Evolutionary conservation across 53 echinoderm and acorn worm species (phyloP).

Genomic region (Apostichopus leukothele): DNA sequence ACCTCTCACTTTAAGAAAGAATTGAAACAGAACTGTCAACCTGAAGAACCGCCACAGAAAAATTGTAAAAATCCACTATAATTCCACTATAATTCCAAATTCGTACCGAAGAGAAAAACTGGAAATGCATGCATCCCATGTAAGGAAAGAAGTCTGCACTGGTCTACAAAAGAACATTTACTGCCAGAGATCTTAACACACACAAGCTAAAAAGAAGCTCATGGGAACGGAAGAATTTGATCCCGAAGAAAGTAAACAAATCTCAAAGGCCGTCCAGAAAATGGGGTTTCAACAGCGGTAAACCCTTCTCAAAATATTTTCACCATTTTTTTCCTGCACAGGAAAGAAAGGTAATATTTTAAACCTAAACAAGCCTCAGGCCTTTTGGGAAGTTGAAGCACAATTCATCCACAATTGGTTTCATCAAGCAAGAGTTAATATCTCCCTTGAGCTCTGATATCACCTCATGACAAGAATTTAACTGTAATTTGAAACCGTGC

Average conservation of each 20-base stretch:
- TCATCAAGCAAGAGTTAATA: neutral
- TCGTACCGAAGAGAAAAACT: no score
- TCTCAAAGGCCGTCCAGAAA: neutral
- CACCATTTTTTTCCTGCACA: neutral
- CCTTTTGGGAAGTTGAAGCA: neutral
- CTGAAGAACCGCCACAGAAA: no score
- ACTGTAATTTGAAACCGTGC: slow-evolving; percentile 16
- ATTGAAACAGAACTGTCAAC: no score
- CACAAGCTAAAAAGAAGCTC: neutral
- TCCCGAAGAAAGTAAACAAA: neutral
- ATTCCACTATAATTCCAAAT: no score
- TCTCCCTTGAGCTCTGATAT: neutral
- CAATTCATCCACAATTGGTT: neutral
- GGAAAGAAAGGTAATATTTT: slow-evolving; percentile 32
- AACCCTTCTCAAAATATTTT: neutral
- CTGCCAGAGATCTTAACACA: no score
- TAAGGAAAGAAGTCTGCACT: no score
- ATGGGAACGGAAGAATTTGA: neutral
- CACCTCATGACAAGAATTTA: slow-evolving; percentile 8
- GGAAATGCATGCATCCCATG: no score
- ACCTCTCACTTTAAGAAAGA: no score
- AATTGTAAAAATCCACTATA: no score
- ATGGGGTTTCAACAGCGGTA: neutral
- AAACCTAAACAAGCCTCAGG: slow-evolving; percentile 37
- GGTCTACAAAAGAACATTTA: no score